phyloP scores from a whole-genome alignment of 2,113 vertebrate genomes.

The Cheirogaleus medius region DNA sequence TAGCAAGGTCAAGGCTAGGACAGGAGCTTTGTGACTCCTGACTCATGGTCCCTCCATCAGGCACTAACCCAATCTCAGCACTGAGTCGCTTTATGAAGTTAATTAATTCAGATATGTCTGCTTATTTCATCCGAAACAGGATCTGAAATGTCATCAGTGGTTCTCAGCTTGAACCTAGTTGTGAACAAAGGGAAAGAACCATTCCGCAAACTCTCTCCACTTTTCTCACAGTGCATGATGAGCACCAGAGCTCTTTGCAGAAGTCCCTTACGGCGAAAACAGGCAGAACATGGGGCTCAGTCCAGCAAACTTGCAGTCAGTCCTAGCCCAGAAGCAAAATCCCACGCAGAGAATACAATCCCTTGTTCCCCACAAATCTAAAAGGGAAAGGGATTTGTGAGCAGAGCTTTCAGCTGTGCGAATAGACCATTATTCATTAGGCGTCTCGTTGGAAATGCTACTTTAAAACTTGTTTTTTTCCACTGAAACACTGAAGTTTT shows the following conservation, averaged over 20 bases:
- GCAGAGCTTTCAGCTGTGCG: slow-evolving; percentile 52
- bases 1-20: not conserved
- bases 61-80: not conserved
- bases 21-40: not conserved
- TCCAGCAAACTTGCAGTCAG: slow-evolving; percentile 80
- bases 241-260: slow-evolving; percentile 40
- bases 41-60: not conserved
- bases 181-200: slow-evolving; percentile 49
- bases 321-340: slow-evolving; percentile 77
- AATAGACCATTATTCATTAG: slow-evolving; percentile 48
- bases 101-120: slow-evolving; percentile 43
- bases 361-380: slow-evolving; percentile 73
- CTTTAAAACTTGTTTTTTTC: slow-evolving; percentile 27
- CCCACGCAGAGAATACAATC: slow-evolving; percentile 69
- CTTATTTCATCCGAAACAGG: slow-evolving; percentile 33
- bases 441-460: slow-evolving; percentile 21
- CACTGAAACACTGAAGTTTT: slow-evolving; percentile 1
- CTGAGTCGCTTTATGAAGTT: not conserved
- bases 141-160: slow-evolving; percentile 41
- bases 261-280: slow-evolving; percentile 68
- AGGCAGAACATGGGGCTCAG: slow-evolving; percentile 55
- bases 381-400: slow-evolving; percentile 55
- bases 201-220: slow-evolving; percentile 40
- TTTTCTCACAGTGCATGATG: slow-evolving; percentile 39
- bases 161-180: slow-evolving; percentile 50